Percentiles rank a stretch among this genome's conserved stretches.
phyloP scores from a whole-genome alignment of 2,888 invertebrate genomes.

The Drosophila paramelanica region DNA sequence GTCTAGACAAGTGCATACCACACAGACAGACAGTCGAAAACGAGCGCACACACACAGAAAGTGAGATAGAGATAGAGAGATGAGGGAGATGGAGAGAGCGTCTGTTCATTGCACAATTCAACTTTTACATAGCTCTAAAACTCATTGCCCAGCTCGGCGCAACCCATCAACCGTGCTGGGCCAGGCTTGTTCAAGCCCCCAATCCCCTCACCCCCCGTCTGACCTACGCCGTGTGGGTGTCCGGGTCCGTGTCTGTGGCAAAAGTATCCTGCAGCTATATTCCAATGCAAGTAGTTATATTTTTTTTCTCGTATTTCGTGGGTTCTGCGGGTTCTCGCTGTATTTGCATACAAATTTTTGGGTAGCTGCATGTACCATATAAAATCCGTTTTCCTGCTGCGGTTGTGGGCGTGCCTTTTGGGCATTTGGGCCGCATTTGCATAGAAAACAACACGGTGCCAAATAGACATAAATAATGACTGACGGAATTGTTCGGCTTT shows the following conservation, averaged over 20 bases:
- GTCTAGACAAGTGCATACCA: slow-evolving; percentile 84
- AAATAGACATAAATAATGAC: slow-evolving; percentile 77
- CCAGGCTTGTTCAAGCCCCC: neutral
- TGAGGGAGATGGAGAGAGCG: slow-evolving; percentile 28
- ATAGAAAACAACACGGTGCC: slow-evolving; percentile 55
- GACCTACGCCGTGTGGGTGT: slow-evolving; percentile 3
- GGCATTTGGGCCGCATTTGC: slow-evolving; percentile 61
- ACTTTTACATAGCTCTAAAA: slow-evolving; percentile 75
- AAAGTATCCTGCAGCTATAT: slow-evolving; percentile 77
- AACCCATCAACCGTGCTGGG: slow-evolving; percentile 1
- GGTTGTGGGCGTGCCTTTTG: slow-evolving; percentile 60
- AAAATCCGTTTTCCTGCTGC: slow-evolving; percentile 60
- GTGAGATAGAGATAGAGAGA: slow-evolving; percentile 19
- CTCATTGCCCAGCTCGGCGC: slow-evolving; percentile 72
- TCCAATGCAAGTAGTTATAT: slow-evolving; percentile 55
- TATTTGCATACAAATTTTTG: slow-evolving; percentile 70
- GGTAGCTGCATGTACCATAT: slow-evolving; percentile 38
- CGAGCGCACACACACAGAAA: slow-evolving; percentile 54
- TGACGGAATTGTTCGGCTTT: slow-evolving; percentile 62
- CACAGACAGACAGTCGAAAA: slow-evolving; percentile 68
- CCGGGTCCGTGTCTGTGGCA: slow-evolving; percentile 43
- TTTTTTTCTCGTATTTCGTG: neutral
- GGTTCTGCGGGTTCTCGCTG: slow-evolving; percentile 27
- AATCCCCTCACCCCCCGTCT: slow-evolving; percentile 1
- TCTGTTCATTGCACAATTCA: slow-evolving; percentile 79